phyloP scores from a whole-genome alignment of 2,888 invertebrate genomes.

The Nomada ruficornis region DNA sequence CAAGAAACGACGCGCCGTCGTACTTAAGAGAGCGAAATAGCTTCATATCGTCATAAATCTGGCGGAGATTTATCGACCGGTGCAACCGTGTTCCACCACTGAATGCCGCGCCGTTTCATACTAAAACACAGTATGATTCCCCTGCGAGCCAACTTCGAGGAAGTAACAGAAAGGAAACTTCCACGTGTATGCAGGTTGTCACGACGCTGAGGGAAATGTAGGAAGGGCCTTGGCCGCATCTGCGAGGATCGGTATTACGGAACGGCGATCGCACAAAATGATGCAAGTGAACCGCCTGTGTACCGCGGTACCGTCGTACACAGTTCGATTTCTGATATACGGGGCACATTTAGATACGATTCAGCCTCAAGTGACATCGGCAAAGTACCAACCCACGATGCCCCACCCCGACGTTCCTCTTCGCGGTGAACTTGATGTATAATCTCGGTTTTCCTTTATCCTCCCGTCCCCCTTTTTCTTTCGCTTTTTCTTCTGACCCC shows the following conservation, averaged over 20 bases:
- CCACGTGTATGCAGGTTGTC: conserved; percentile 62
- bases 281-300: conserved; percentile 61
- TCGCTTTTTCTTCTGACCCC: conserved; percentile 15
- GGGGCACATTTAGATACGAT: conserved; percentile 72
- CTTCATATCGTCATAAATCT: conserved; percentile 50
- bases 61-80: conserved; percentile 48
- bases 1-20: conserved; percentile 29
- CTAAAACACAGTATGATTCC: conserved; percentile 37
- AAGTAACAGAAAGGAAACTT: conserved; percentile 57
- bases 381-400: conserved; percentile 46
- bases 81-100: conserved; percentile 16
- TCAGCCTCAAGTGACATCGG: conserved; percentile 65
- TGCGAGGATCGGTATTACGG: conserved; percentile 49
- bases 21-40: conserved; percentile 59
- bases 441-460: conserved; percentile 61
- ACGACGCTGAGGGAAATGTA: conserved; percentile 51
- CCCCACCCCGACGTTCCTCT: conserved; percentile 23
- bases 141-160: conserved; percentile 15
- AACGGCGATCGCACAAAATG: conserved; percentile 62
- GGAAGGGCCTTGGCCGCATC: conserved; percentile 54
- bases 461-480: not conserved
- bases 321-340: conserved; percentile 72
- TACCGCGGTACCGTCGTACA: conserved; percentile 45
- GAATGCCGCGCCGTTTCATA: conserved; percentile 34
- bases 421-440: conserved; percentile 68